Evolutionary conservation across 2,888 invertebrate genomes (phyloP), one percentile per base, ranked within the genome.

Genomic region (Ophion ventricosus): DNA sequence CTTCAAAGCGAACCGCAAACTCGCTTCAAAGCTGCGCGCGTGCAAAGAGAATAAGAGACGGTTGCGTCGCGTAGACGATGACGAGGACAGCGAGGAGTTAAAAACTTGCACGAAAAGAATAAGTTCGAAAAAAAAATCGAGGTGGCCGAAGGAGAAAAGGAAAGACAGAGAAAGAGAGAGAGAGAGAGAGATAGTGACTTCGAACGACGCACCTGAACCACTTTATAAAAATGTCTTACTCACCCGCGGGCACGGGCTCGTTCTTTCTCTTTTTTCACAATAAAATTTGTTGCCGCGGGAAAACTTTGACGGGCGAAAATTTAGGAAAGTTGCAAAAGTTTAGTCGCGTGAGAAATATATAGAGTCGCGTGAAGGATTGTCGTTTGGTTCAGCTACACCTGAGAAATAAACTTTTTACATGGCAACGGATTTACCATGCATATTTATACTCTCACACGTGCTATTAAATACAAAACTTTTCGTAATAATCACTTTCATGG

Each of bases 1-100:
- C 80, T 73, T 84, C 83, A 84, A 84, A 81, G 77, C 63, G 49
- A 78, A 74, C 80, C 83, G 73, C 80, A 77, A 80, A 69, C 76
- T 69, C 64, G 29, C 63, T 7, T 23, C 23, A 11, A n/a, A 29
- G 56, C 43, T 23, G 54, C 20, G 72, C 25, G 56, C 25, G 82
- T 69, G 61, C 80, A 70, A 80, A 85, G 78, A 57, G 57, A 70
- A 80, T 83, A 75, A 57, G 57, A 20, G 40, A 76, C 72, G 76
- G 64, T 10, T 25, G 10, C 40, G 2, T 40, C 35, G 72, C 23
- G 79, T 73, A 56, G 40, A 70, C 61, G 67, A 79, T 63, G 73
- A 64, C 59, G 61, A 59, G 56, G 66, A 80, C 61, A 67, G 61
- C 25, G 77, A 59, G 35, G 8, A 79, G 69, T 79, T 75, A 49